Percentiles rank a stretch among this genome's conserved stretches.
These are phyloP conservation scores for Acanthococcus lagerstroemiae DNA, from an alignment of 2,888 invertebrate genomes.

Conservation along the genomic window DNA sequence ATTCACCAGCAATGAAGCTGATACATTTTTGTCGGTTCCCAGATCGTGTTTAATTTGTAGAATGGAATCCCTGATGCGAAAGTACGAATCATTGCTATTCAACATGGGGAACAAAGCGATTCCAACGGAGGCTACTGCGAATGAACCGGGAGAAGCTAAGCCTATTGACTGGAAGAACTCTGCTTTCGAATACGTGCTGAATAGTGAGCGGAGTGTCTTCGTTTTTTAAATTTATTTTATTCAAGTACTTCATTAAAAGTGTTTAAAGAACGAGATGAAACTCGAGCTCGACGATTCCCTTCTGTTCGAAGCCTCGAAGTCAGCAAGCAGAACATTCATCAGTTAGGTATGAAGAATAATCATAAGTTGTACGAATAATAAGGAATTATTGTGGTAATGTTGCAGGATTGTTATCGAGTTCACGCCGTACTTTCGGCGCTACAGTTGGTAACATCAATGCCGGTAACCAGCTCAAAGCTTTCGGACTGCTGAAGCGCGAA, in stretches of 20 bases:
- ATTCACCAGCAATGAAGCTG: too few species aligned
- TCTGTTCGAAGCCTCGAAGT: too few species aligned
- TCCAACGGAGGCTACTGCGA: constrained; percentile 37
- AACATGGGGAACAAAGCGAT: constrained; percentile 43
- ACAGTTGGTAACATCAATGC: constrained; percentile 42
- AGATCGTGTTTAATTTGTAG: constrained; percentile 44
- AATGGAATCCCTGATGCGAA: constrained; percentile 43
- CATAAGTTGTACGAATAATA: too few species aligned
- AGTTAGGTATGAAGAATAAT: too few species aligned
- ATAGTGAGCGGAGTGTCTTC: too few species aligned
- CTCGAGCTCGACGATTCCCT: not conserved
- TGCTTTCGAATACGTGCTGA: constrained; percentile 31
- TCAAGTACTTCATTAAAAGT: too few species aligned
- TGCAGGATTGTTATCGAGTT: not conserved
- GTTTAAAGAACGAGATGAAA: too few species aligned
- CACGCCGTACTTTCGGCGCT: not conserved
- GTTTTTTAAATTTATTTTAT: too few species aligned
- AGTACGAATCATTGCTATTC: constrained; percentile 51
- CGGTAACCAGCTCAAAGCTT: constrained; percentile 46
- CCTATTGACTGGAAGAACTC: constrained; percentile 33
- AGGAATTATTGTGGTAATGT: too few species aligned
- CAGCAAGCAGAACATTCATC: too few species aligned
- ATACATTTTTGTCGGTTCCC: too few species aligned
- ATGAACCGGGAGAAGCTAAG: too few species aligned
- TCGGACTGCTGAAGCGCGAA: constrained; percentile 55